A percentile compares a stretch with the other conserved stretches of the same genome.
Evolutionary conservation across 2,888 invertebrate genomes (phyloP).

Genomic region (Andrena trimmerana): DNA sequence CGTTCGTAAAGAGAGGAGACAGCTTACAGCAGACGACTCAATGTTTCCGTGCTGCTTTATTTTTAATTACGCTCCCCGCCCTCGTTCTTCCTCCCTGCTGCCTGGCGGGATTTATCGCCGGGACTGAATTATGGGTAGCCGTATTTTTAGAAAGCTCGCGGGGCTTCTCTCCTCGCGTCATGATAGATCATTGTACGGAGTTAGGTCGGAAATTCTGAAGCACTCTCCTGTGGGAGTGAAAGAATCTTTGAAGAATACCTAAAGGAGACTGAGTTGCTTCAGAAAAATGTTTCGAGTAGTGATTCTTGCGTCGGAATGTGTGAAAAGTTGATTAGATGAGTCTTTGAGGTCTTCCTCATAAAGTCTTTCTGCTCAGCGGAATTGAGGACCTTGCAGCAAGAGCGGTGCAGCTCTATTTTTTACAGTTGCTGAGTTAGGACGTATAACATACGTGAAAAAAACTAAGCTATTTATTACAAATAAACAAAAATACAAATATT

Average conservation of each 20-base stretch:
- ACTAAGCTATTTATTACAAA: too few relatives aligned
- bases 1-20: slow-evolving; percentile 53
- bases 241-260: not conserved
- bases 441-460: too few relatives aligned
- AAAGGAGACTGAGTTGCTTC: too few relatives aligned
- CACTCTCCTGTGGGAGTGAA: not conserved
- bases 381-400: not conserved
- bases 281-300: too few relatives aligned
- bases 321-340: too few relatives aligned
- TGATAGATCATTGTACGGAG: slow-evolving; percentile 20
- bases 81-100: slow-evolving; percentile 16
- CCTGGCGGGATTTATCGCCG: slow-evolving; percentile 40
- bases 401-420: too few relatives aligned
- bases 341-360: too few relatives aligned
- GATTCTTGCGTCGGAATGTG: too few relatives aligned
- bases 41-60: slow-evolving; percentile 54
- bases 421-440: too few relatives aligned
- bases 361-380: too few relatives aligned
- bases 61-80: slow-evolving; percentile 47
- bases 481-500: too few relatives aligned
- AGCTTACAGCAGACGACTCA: slow-evolving; percentile 53
- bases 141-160: slow-evolving; percentile 16
- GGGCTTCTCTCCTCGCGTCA: not conserved
- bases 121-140: slow-evolving; percentile 28
- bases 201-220: not conserved